Evolutionary conservation across 2,888 invertebrate species (phyloP).

Genomic region (Leptura quadrifasciata): DNA sequence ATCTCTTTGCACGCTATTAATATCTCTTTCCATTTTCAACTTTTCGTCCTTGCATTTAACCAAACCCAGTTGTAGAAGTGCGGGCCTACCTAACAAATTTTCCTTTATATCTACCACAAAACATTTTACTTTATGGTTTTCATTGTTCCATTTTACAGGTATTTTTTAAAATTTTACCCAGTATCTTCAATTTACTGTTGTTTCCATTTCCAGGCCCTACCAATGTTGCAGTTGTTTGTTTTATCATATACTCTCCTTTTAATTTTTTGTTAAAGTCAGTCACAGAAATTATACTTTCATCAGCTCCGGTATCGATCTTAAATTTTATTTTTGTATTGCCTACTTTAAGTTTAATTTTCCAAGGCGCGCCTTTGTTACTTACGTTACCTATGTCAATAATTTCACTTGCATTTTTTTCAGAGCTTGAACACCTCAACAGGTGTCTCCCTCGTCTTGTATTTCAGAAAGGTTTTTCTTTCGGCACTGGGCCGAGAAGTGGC

Average conservation of each 20-base stretch:
- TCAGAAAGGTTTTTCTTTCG: background rate
- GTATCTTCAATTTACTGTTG: background rate
- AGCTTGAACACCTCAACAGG: background rate
- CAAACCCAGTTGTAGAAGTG: no score
- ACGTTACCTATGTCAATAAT: background rate
- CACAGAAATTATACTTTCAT: background rate
- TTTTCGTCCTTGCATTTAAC: no score
- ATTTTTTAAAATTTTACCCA: constrained; percentile 18
- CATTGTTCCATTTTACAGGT: background rate
- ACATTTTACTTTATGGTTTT: no score
- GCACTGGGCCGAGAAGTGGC: background rate
- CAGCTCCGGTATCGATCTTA: background rate
- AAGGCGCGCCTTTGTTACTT: background rate
- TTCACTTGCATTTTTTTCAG: background rate
- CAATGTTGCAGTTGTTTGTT: background rate
- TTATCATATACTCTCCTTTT: no score
- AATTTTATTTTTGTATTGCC: background rate
- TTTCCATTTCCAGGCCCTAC: background rate
- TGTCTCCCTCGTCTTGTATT: background rate
- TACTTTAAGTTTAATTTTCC: background rate
- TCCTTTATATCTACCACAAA: no score
- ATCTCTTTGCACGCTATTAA: no score
- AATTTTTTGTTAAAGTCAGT: background rate
- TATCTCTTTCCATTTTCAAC: no score
- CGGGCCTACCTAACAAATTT: no score